Conservation (phyloP, 23 tunicate species). For the Styela plicata region DNA sequence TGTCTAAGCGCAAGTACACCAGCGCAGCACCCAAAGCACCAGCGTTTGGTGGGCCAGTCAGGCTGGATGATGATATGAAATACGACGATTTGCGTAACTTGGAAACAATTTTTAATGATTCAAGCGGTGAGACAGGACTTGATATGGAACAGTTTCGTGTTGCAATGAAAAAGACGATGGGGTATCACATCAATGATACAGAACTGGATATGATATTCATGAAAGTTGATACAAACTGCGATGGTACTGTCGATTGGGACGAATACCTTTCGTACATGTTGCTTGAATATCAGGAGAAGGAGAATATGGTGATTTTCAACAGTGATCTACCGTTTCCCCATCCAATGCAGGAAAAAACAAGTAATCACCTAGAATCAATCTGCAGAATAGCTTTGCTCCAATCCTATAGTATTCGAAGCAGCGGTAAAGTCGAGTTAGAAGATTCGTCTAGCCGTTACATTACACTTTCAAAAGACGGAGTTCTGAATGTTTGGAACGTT, state of each 20-base stretch:
- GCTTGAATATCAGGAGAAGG: constrained; percentile 51
- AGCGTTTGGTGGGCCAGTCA: constrained; percentile 11
- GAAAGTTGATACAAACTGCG: constrained; percentile 71
- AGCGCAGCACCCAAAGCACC: not conserved
- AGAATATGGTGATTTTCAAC: constrained; percentile 47
- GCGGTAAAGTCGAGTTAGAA: constrained; percentile 41
- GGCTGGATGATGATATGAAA: constrained; percentile 66
- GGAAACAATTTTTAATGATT: constrained; percentile 52
- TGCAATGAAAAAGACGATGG: constrained; percentile 85
- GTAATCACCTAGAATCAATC: constrained; percentile 63
- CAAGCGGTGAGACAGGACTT: constrained; percentile 44
- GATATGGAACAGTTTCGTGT: constrained; percentile 63
- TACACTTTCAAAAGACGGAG: constrained; percentile 67
- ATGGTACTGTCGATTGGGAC: constrained; percentile 78
- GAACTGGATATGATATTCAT: constrained; percentile 72
- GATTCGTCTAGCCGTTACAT: constrained; percentile 61
- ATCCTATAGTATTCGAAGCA: not conserved
- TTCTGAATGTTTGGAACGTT: constrained; percentile 58
- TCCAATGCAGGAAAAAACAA: constrained; percentile 19
- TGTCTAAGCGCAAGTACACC: not conserved
- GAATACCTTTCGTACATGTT: constrained; percentile 58
- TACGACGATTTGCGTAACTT: constrained; percentile 48
- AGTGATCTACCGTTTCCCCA: constrained; percentile 51
- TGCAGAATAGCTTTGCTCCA: constrained; percentile 36
- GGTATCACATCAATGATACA: constrained; percentile 49